These are phyloP conservation scores for Oxystoma pomonae DNA, from an alignment of 2,888 invertebrate species.

Conservation along the genomic window DNA sequence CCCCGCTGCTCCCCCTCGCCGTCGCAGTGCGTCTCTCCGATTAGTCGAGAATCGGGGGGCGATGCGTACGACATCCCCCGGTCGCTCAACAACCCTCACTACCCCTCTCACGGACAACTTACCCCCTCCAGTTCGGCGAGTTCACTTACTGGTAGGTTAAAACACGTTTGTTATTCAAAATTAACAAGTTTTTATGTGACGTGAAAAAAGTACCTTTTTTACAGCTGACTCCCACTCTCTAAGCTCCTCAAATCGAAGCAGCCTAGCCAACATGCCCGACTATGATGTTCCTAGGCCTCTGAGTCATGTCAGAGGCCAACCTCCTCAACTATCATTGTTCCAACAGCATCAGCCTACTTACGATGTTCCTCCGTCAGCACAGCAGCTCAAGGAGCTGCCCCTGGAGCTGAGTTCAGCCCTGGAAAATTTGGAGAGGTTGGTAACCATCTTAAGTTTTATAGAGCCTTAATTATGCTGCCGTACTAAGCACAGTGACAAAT, in stretches of 20 bases:
- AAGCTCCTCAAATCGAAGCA: slow-evolving; percentile 52
- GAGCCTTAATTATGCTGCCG: too few relatives aligned
- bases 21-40: slow-evolving; percentile 44
- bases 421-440: slow-evolving; percentile 62
- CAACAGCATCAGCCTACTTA: slow-evolving; percentile 48
- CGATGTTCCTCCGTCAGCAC: slow-evolving; percentile 49
- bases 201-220: background rate
- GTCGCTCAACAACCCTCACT: slow-evolving; percentile 38
- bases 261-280: slow-evolving; percentile 56
- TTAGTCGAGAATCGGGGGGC: slow-evolving; percentile 42
- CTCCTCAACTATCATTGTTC: slow-evolving; percentile 34
- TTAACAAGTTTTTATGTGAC: too few relatives aligned
- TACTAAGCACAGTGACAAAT: too few relatives aligned
- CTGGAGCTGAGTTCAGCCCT: slow-evolving; percentile 72
- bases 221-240: slow-evolving; percentile 57
- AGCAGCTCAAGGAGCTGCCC: slow-evolving; percentile 58
- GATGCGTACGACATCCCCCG: slow-evolving; percentile 64
- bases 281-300: slow-evolving; percentile 64
- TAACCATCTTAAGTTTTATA: too few relatives aligned
- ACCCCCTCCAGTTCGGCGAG: slow-evolving; percentile 51
- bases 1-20: slow-evolving; percentile 51
- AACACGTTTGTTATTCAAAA: too few relatives aligned
- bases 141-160: slow-evolving; percentile 49
- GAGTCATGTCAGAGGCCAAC: slow-evolving; percentile 38
- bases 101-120: slow-evolving; percentile 28